These are phyloP conservation scores for Threskiornis aethiopicus DNA, from an alignment of 2,797 vertebrate species.

Conservation along the genomic window DNA sequence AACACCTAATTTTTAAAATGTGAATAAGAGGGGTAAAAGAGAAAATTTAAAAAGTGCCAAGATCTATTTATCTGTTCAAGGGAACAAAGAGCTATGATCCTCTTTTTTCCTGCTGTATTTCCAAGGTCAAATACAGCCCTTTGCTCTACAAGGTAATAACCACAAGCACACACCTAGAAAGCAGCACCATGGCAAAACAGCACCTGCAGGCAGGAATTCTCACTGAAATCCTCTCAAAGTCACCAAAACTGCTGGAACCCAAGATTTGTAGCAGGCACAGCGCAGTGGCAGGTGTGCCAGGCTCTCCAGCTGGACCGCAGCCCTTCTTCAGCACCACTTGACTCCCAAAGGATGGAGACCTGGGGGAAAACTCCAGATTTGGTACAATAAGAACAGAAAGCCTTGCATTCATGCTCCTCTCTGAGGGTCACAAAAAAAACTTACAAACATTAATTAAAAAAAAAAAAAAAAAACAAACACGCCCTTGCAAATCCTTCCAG, in stretches of 20 bases:
- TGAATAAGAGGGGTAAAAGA: not conserved
- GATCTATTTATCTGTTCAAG: not conserved
- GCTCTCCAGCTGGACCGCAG: rapidly evolving
- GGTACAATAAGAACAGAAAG: not conserved
- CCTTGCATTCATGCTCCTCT: not conserved
- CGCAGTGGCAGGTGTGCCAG: not conserved
- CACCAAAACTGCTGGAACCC: not conserved
- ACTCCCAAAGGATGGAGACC: not conserved
- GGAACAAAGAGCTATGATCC: not conserved
- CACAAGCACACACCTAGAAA: not conserved
- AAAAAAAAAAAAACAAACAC: not conserved
- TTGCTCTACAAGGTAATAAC: not conserved
- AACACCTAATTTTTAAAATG: not conserved
- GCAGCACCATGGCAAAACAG: not conserved
- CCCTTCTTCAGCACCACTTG: not conserved
- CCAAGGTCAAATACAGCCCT: not conserved
- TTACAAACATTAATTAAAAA: not conserved
- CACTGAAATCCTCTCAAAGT: not conserved
- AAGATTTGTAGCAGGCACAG: not conserved
- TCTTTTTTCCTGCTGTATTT: not conserved
- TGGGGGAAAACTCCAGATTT: not conserved
- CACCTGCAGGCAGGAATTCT: not conserved
- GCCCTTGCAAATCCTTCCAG: not conserved
- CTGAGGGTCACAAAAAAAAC: not conserved
- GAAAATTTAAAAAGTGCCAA: not conserved